Conservation (phyloP, 2,888 invertebrate species). For the Napeogenes sylphis region DNA sequence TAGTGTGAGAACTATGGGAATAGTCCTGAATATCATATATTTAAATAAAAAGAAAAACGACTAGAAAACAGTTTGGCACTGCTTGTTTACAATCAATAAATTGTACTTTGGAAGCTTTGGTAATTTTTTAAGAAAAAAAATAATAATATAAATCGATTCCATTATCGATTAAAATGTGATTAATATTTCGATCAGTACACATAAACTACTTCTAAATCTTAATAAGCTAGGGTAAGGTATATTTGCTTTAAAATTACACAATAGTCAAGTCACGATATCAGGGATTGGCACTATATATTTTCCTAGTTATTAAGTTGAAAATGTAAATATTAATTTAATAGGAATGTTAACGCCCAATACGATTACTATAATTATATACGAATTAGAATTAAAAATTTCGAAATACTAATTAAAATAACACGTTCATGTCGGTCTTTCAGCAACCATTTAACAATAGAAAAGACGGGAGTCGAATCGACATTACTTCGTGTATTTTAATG, state of each 20-base stretch:
- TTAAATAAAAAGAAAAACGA: not conserved
- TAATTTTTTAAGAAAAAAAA: too few relatives aligned
- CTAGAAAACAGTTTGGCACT: not conserved
- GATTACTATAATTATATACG: conserved; percentile 56
- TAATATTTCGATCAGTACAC: conserved; percentile 44
- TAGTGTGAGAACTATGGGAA: conserved; percentile 5
- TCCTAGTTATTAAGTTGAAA: conserved; percentile 46
- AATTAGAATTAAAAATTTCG: conserved; percentile 56
- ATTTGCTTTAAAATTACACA: conserved; percentile 49
- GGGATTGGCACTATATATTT: conserved; percentile 65
- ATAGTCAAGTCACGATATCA: conserved; percentile 57
- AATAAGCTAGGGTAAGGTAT: conserved; percentile 53
- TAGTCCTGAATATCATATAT: not conserved
- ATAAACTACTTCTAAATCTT: conserved; percentile 61
- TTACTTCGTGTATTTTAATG: too few relatives aligned
- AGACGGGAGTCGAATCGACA: conserved; percentile 18
- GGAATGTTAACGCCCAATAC: conserved; percentile 55
- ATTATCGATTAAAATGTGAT: conserved; percentile 15
- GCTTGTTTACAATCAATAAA: not conserved
- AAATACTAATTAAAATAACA: conserved; percentile 47
- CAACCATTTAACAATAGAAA: conserved; percentile 43
- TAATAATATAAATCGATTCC: too few relatives aligned
- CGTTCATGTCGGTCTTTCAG: conserved; percentile 43
- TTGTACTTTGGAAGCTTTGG: too few relatives aligned
- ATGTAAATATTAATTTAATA: conserved; percentile 61